Evolutionary conservation across 1,140 invertebrate genomes (phyloP).

Genomic region (Drosophila repletoides): DNA sequence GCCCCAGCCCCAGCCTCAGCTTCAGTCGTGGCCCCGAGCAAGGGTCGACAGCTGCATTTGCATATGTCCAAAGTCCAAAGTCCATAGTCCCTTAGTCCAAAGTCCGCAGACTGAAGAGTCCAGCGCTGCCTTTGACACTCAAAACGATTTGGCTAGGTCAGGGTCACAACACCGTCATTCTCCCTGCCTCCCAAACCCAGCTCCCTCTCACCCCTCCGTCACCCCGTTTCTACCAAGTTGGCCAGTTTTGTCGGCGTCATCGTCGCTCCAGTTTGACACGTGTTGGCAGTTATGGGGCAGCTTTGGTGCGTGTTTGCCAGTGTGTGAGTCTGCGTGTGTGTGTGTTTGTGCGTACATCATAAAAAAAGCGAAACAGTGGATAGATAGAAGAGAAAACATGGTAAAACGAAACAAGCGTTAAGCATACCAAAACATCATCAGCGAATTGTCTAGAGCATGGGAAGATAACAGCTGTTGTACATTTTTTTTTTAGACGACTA

Average conservation of each 20-base stretch:
- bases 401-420: constrained; percentile 27
- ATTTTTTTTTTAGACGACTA: constrained; percentile 1
- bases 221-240: neutral
- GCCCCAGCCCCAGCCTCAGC: too few relatives aligned
- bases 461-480: constrained; percentile 36
- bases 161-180: constrained; percentile 46
- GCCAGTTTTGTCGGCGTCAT: constrained; percentile 40
- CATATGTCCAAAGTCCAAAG: constrained; percentile 61
- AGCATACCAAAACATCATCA: constrained; percentile 24
- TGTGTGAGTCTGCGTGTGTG: neutral
- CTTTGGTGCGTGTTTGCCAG: neutral
- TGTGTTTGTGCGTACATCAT: constrained; percentile 45
- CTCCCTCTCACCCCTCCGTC: neutral
- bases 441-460: constrained; percentile 31
- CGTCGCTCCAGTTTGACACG: constrained; percentile 63
- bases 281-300: constrained; percentile 75
- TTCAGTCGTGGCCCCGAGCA: constrained; percentile 25
- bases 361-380: constrained; percentile 49
- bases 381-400: constrained; percentile 6
- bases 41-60: constrained; percentile 59
- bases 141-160: constrained; percentile 75
- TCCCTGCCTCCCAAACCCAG: neutral
- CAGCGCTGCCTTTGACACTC: constrained; percentile 67
- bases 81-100: constrained; percentile 5
- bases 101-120: constrained; percentile 4